phyloP scores from a whole-genome alignment of 2,113 vertebrate species.

The Microtus ochrogaster region DNA sequence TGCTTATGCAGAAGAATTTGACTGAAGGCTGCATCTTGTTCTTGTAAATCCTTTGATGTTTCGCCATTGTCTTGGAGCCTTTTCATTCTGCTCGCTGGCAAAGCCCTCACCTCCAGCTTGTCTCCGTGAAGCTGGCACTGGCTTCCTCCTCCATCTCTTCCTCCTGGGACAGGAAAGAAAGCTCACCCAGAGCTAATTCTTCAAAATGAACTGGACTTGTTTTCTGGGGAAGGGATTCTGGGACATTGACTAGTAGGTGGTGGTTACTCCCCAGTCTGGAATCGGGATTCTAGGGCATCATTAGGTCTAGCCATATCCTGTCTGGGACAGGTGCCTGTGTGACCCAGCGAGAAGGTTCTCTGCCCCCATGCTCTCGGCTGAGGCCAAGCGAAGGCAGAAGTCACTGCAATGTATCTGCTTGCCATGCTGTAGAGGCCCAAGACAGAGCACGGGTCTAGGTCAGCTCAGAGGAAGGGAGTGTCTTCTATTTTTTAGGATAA shows the following conservation, averaged over 20 bases:
- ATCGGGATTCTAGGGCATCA: neutral
- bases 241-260: neutral
- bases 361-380: no score
- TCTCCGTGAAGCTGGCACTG: neutral
- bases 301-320: neutral
- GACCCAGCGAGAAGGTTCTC: neutral
- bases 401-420: neutral
- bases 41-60: constrained; percentile 47
- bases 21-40: constrained; percentile 45
- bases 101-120: neutral
- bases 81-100: constrained; percentile 11
- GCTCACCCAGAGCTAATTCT: constrained; percentile 3
- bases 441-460: neutral
- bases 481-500: neutral
- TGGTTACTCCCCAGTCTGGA: neutral
- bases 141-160: neutral
- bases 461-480: neutral
- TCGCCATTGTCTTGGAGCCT: constrained; percentile 26
- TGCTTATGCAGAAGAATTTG: constrained; percentile 63
- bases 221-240: neutral
- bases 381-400: neutral
- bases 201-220: neutral
- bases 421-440: neutral
- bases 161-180: neutral
- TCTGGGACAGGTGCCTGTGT: neutral